Base-by-base conservation (phyloP, 2,888 invertebrate genomes). In the Lissonota sp. region DNA sequence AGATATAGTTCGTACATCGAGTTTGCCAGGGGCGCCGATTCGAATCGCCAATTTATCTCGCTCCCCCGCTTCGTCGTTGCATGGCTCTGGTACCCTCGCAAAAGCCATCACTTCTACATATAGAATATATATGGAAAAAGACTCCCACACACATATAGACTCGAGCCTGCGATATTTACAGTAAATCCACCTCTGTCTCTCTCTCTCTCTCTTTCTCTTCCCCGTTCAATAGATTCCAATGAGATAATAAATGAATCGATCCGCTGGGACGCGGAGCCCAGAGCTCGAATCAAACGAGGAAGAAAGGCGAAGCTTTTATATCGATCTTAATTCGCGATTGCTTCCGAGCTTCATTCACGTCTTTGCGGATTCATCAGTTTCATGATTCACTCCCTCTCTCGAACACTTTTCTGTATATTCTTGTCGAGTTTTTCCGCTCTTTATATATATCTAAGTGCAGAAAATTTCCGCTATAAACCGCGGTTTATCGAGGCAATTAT, bases 31-130 rank as follows among this genome's bases (percentile, higher is more conserved):
- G 80, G 75, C 72, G 67, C 69, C 63, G 72, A 80, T 76, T 73
- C 76, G 72, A 80, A 76, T 80, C 80, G 72, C 72, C 76, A 80
- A 76, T 80, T 80, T 80, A 80, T 80, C 79, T 80, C 66, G 66
- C 73, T 71, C 66, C 40, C 71, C 66, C 71, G 66, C n/a, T 75
- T 80, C 39, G 57, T 64, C 58, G 53, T 64, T 51, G 42, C 57
- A 69, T 62, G 7, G 44, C 46, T 49, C 40, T 49, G 37, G 60
- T 69, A 58, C 74, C 67, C 53, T 74, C 64, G 40, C 74, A 63
- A 62, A 63, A n/a, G 72, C 60, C n/a, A n/a, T n/a, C n/a, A n/a
- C n/a, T n/a, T n/a, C n/a, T n/a, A n/a, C n/a, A n/a, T n/a, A n/a
- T n/a, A n/a, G n/a, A n/a, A n/a, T n/a, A n/a, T n/a, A n/a, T n/a